Percentiles rank a stretch among this genome's conserved stretches.
Conservation (phyloP, 2,113 vertebrate genomes). For the Taurulus bubalis region DNA sequence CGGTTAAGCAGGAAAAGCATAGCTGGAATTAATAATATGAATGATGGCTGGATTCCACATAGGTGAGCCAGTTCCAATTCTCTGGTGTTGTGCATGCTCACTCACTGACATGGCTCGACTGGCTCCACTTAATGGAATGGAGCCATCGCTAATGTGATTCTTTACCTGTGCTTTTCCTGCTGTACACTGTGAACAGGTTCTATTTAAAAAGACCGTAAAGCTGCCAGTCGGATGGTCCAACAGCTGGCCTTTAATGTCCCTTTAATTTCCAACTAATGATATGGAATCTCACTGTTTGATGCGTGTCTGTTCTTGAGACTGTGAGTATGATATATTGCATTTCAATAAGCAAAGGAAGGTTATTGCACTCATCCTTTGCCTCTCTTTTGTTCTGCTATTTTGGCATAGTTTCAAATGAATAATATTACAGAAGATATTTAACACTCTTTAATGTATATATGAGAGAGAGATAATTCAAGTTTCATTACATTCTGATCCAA, state of each 20-base stretch:
- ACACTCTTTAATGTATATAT: not conserved
- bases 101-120: not conserved
- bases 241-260: not conserved
- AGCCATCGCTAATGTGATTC: no score
- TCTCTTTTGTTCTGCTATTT: constrained; percentile 1
- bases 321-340: constrained; percentile 29
- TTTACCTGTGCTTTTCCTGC: no score
- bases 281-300: constrained; percentile 11
- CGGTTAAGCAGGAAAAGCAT: no score
- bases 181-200: no score
- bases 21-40: no score
- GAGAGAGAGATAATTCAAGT: not conserved
- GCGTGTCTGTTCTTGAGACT: constrained; percentile 9
- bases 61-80: not conserved
- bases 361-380: constrained; percentile 19
- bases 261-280: constrained; percentile 13
- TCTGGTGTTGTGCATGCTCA: not conserved
- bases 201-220: no score
- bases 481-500: not conserved
- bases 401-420: not conserved
- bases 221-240: not conserved
- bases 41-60: no score
- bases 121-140: not conserved
- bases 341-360: constrained; percentile 32
- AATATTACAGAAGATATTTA: not conserved